These are phyloP conservation scores for Protaetia brevitarsis DNA, from an alignment of 1,140 invertebrate species.

Conservation along the genomic window DNA sequence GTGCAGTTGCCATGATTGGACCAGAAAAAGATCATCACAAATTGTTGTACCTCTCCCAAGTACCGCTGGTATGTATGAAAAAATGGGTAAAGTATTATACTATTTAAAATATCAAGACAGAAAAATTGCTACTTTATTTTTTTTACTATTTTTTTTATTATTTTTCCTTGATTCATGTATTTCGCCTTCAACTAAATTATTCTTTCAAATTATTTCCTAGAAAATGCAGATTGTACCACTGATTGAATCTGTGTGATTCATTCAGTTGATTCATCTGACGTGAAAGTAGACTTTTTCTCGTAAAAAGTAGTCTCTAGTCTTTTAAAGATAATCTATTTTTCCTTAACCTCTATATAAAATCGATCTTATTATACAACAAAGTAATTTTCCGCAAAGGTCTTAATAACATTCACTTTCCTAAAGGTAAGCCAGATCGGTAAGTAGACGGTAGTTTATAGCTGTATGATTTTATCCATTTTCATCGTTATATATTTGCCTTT, in stretches of 20 bases:
- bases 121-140: neutral
- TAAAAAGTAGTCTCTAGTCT: neutral
- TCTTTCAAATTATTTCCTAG: neutral
- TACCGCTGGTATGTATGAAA: conserved; percentile 54
- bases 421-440: conserved; percentile 9
- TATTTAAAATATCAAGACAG: neutral
- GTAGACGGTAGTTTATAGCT: conserved; percentile 9
- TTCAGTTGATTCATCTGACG: no score
- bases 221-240: neutral
- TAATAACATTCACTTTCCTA: conserved; percentile 17
- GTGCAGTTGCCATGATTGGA: conserved; percentile 48
- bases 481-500: neutral
- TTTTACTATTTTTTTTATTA: neutral
- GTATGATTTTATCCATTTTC: neutral
- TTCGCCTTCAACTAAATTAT: neutral
- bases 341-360: conserved; percentile 11
- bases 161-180: neutral
- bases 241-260: no score
- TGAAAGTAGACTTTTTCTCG: neutral
- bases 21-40: conserved; percentile 55
- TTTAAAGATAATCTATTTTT: conserved; percentile 7
- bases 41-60: conserved; percentile 58
- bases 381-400: conserved; percentile 16
- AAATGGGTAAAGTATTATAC: conserved; percentile 9
- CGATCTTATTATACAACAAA: conserved; percentile 6